Conservation (phyloP, 1,140 invertebrate species). For the Bursaphelenchus mucronatus region DNA sequence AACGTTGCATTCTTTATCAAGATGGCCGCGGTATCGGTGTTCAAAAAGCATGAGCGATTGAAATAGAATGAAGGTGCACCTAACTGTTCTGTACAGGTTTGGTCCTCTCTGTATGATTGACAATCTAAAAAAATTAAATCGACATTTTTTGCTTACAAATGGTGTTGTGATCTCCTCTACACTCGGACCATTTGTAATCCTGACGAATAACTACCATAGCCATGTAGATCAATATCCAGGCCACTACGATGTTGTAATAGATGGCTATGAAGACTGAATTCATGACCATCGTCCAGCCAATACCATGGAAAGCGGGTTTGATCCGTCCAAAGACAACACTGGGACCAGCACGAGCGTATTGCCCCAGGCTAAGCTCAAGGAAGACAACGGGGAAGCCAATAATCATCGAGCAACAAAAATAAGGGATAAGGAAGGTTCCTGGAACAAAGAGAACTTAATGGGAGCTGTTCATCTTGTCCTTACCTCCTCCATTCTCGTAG, state of each 20-base stretch:
- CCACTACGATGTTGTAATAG: constrained; percentile 89
- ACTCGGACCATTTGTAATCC: constrained; percentile 76
- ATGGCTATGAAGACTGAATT: constrained; percentile 63
- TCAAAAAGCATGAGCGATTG: constrained; percentile 21
- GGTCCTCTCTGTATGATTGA: constrained; percentile 18
- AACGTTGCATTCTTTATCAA: background rate
- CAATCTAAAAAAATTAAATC: constrained; percentile 23
- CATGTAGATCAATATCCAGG: constrained; percentile 87
- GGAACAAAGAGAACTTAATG: background rate
- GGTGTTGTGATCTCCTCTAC: constrained; percentile 80
- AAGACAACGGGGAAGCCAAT: constrained; percentile 30
- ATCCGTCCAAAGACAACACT: constrained; percentile 23
- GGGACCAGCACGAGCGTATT: constrained; percentile 20
- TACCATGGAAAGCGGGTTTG: constrained; percentile 21
- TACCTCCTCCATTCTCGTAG: constrained; percentile 15
- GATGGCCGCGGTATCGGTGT: background rate
- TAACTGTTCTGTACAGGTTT: constrained; percentile 9
- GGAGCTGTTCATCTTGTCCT: background rate
- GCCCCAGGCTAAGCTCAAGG: constrained; percentile 20
- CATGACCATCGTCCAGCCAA: constrained; percentile 17
- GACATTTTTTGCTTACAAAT: constrained; percentile 13
- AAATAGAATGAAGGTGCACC: constrained; percentile 24
- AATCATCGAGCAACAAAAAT: constrained; percentile 20
- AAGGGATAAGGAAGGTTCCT: constrained; percentile 26
- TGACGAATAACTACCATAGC: constrained; percentile 78